These are phyloP conservation scores for Notamacropus eugenii DNA, from an alignment of 2,797 vertebrate genomes.

Conservation along the genomic window DNA sequence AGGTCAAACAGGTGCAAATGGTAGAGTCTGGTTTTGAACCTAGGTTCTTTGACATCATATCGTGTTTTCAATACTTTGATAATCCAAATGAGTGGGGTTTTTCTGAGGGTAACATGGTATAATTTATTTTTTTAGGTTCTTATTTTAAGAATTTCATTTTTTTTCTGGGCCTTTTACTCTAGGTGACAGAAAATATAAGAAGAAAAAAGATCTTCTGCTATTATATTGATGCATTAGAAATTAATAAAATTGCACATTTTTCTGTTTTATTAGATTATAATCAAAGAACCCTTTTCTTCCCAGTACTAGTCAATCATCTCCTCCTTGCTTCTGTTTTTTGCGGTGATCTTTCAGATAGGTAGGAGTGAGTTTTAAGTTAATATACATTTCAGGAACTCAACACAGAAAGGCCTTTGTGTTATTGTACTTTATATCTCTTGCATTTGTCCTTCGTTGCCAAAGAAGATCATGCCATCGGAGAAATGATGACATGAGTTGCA, in stretches of 20 bases:
- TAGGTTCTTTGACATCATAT: background rate
- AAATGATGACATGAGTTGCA: too few species aligned
- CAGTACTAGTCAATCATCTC: slow-evolving; percentile 23
- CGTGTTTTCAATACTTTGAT: slow-evolving; percentile 7
- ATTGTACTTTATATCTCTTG: background rate
- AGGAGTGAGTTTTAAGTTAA: slow-evolving; percentile 15
- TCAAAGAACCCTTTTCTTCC: slow-evolving; percentile 54
- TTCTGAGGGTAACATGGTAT: slow-evolving; percentile 17
- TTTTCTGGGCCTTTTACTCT: slow-evolving; percentile 8
- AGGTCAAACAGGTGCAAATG: background rate
- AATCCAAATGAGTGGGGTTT: background rate
- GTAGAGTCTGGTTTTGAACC: background rate
- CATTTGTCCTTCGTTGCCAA: too few species aligned
- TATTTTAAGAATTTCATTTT: slow-evolving; percentile 33
- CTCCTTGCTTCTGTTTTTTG: slow-evolving; percentile 38
- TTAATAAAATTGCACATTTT: slow-evolving; percentile 44
- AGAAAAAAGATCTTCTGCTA: slow-evolving; percentile 4
- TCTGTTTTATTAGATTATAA: slow-evolving; percentile 63
- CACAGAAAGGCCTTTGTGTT: slow-evolving; percentile 52
- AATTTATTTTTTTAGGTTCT: slow-evolving; percentile 35
- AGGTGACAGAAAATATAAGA: background rate
- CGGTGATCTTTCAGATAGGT: background rate
- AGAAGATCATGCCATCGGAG: too few species aligned
- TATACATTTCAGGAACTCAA: slow-evolving; percentile 22
- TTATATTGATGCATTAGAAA: slow-evolving; percentile 71